Percentiles rank a stretch among this genome's conserved stretches.
Evolutionary conservation across 1,140 invertebrate species (phyloP).

Genomic region (fruit fly (Drosophila melanogaster)): DNA sequence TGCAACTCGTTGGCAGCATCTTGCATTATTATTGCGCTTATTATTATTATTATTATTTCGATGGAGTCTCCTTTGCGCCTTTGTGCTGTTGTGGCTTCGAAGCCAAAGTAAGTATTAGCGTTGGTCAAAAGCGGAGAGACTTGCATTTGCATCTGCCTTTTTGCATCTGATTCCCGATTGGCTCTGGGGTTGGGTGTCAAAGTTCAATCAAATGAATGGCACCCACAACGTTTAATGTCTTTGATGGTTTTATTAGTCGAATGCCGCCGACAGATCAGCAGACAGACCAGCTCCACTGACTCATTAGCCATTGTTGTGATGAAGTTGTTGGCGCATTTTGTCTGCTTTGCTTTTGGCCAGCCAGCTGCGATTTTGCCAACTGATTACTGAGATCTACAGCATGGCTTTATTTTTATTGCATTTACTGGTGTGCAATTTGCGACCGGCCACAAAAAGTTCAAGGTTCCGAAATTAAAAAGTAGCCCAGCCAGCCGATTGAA

Average conservation of each 20-base stretch:
- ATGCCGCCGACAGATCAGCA: conserved; percentile 55
- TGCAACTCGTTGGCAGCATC: conserved; percentile 67
- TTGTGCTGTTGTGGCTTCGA: conserved; percentile 28
- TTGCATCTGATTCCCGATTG: conserved; percentile 27
- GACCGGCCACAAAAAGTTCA: conserved; percentile 64
- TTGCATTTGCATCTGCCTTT: conserved; percentile 52
- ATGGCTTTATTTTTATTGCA: conserved; percentile 66
- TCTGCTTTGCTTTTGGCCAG: conserved; percentile 38
- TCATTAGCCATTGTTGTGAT: conserved; percentile 81
- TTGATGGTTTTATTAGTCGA: conserved; percentile 79
- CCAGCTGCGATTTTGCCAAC: conserved; percentile 60
- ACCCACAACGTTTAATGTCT: conserved; percentile 80
- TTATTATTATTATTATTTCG: conserved; percentile 72
- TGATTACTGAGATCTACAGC: conserved; percentile 73
- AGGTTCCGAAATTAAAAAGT: conserved; percentile 80
- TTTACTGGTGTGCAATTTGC: conserved; percentile 70
- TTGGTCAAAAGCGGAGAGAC: conserved; percentile 46
- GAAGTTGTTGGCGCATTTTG: conserved; percentile 68
- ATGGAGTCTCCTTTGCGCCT: conserved; percentile 43
- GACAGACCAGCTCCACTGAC: conserved; percentile 54
- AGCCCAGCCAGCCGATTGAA: conserved; percentile 52
- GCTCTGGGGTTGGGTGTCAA: conserved; percentile 56
- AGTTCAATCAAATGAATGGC: conserved; percentile 81
- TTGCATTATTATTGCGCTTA: conserved; percentile 65
- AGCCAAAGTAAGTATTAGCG: conserved; percentile 24